phyloP scores from a whole-genome alignment of 2,113 vertebrate genomes.

The Uropsilus gracilis region DNA sequence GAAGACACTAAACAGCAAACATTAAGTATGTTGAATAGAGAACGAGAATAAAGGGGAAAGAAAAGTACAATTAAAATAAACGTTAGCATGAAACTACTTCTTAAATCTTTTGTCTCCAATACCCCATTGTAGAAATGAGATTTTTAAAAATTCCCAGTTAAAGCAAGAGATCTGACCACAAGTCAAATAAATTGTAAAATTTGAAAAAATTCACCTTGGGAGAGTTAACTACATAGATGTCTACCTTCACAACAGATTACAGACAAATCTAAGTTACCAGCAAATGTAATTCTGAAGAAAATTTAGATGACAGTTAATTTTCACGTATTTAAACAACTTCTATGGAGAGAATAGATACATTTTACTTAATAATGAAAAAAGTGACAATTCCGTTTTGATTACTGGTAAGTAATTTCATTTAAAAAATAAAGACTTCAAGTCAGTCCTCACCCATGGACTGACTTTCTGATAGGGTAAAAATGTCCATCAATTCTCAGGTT shows the following conservation, averaged over 20 bases:
- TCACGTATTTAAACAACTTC: conserved; percentile 17
- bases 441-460: not conserved
- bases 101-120: conserved; percentile 14
- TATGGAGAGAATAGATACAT: conserved; percentile 28
- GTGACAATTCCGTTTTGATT: conserved; percentile 16
- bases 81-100: not conserved
- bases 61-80: conserved; percentile 33
- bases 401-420: conserved; percentile 18
- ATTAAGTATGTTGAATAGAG: not conserved
- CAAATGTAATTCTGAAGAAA: conserved; percentile 33
- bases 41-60: not conserved
- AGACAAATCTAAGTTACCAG: conserved; percentile 38
- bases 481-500: not conserved
- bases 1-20: not conserved
- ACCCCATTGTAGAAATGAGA: conserved; percentile 24
- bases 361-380: conserved; percentile 41
- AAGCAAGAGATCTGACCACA: conserved; percentile 15
- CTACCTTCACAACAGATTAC: not conserved
- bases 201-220: not conserved
- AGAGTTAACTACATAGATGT: not conserved
- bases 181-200: conserved; percentile 37
- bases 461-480: not conserved
- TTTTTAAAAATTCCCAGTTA: conserved; percentile 40
- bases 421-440: conserved; percentile 38
- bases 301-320: not conserved